These are phyloP conservation scores for Drosophila grimshawi DNA, from an alignment of 1,140 invertebrate genomes.

Conservation along the genomic window DNA sequence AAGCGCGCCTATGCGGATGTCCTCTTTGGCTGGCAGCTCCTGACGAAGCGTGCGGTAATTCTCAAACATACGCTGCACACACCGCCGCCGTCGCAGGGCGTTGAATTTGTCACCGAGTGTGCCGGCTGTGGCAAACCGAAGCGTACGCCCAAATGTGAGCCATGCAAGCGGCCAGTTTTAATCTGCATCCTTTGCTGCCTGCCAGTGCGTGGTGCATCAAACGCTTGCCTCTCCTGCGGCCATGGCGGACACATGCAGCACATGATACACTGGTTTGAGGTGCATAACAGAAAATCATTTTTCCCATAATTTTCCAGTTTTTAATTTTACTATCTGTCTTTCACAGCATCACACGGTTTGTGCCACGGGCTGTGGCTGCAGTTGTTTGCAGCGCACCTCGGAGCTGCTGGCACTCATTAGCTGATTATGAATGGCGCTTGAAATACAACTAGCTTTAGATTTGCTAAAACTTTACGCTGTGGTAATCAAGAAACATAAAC, in stretches of 20 bases:
- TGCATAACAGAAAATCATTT: slow-evolving; percentile 85
- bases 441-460: slow-evolving; percentile 3
- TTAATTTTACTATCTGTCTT: background rate
- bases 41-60: slow-evolving; percentile 92
- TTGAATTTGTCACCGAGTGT: slow-evolving; percentile 92
- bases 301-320: too few species aligned
- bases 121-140: slow-evolving; percentile 87
- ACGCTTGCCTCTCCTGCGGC: slow-evolving; percentile 93
- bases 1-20: slow-evolving; percentile 95
- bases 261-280: slow-evolving; percentile 92
- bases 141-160: slow-evolving; percentile 87
- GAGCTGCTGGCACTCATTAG: slow-evolving; percentile 63
- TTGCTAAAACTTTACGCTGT: slow-evolving; percentile 4
- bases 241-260: slow-evolving; percentile 96
- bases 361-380: slow-evolving; percentile 94
- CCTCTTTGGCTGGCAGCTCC: slow-evolving; percentile 91
- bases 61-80: slow-evolving; percentile 90
- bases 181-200: slow-evolving; percentile 94
- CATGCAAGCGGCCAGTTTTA: slow-evolving; percentile 90
- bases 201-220: slow-evolving; percentile 92
- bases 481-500: slow-evolving; percentile 28
- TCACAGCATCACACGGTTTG: slow-evolving; percentile 85
- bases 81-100: slow-evolving; percentile 87
- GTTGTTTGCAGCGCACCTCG: slow-evolving; percentile 89
- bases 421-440: slow-evolving; percentile 25